Evolutionary conservation across 2,888 invertebrate genomes (phyloP), one percentile per base, ranked within the genome.

Genomic region (Ennomos quercinarius): DNA sequence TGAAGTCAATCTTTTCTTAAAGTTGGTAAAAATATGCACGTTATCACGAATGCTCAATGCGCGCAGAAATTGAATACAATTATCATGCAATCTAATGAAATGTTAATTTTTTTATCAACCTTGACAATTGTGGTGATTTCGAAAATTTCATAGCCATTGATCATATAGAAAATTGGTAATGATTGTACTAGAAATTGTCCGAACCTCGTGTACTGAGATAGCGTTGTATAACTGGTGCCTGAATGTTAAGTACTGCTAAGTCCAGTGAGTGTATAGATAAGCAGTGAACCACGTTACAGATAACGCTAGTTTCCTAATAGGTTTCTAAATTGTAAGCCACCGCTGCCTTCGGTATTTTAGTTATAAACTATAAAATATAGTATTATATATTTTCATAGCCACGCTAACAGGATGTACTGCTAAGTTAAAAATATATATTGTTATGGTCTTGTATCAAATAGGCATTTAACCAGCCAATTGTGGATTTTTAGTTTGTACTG

Each of bases 361-460:
- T 63, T 71, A 49, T 71, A 71, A 71, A 27, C 27, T 27, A 27
- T 27, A 27, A 27, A 27, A 64, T 66, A 73, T 74, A 74, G 68
- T 74, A 73, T 77, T 75, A 72, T 75, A 73, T 75, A 71, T 70
- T 68, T 70, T 68, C 63, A 73, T 67, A 66, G 66, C 66, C 67
- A 70, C 62, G 59, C 67, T 63, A 50, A 40, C 66, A 57, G 51
- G 68, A 67, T 69, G 42, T 67, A 67, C 64, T 39, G 53, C 44
- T 63, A 47, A 64, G 57, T 57, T 63, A 58, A 51, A 57, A 54
- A 57, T 13, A 17, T 57, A 57, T 57, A 60, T 67, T 27, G 27
- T 58, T 64, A 53, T 53, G 60, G 56, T 60, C 56, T 55, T 66
- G 50, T 54, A 34, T 53, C 35, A 43, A 52, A n/a, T 48, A 47